Evolutionary conservation across 2,888 invertebrate genomes (phyloP), one percentile per base, ranked within the genome.

Genomic region (Cataglyphis livida): DNA sequence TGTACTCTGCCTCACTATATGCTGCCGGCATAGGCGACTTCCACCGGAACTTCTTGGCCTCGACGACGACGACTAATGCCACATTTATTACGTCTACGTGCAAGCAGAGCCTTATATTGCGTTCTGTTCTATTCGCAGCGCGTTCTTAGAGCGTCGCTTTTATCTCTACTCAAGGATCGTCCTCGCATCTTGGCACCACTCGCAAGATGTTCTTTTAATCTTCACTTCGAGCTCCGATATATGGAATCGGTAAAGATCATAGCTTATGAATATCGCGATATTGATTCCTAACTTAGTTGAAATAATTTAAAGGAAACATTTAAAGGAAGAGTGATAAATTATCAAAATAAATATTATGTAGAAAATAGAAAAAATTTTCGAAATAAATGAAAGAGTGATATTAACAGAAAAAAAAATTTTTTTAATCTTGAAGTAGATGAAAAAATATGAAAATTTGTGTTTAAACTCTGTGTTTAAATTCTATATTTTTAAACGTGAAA

Each of bases 1-100:
- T 92, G 97, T 98, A 92, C 96, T 98, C 93, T 98, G 98, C 95
- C 95, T 98, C 95, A 98, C 98, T 64, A 96, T 98, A 88, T 98
- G 98, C 95, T 98, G 98, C 95, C 97, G 98, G 91, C 97, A 97
- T 93, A 97, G 98, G 94, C 96, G 98, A 91, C 96, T 98, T 95
- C 98, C 98, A 95, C 97, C 97, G 88, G 98, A 98, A 95, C 96
- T 98, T 85, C 96, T 98, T 93, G 98, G 97, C 90, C 96, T 98
- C 96, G 98, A 98, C 94, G 97, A 97, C 94, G 98, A 98, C 95
- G 98, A 98, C 95, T 98, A 96, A 85, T 62, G 41, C 83, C 62
- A 83, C 59, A 85, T 57, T 48, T 75, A 86, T 35, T 35, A 87
- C 76, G 86, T 86, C 85, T 84, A 88, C 85, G 73, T 86, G 79